Evolutionary conservation across 2,888 invertebrate genomes (phyloP).

Genomic region (Drosophila leonis): DNA sequence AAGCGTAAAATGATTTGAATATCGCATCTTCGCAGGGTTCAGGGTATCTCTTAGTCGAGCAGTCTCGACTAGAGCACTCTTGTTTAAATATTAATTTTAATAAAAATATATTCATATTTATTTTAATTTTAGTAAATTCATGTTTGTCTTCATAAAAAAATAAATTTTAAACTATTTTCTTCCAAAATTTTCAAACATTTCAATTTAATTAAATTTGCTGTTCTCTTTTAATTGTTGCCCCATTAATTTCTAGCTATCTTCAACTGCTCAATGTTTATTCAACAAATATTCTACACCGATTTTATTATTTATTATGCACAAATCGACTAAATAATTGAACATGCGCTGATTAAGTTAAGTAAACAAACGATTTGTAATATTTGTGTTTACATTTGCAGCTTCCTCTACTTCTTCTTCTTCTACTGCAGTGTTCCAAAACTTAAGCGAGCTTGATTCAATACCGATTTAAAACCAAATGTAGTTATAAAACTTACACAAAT

Average conservation of each 20-base stretch:
- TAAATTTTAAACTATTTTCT: background rate
- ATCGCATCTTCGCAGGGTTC: too few relatives aligned
- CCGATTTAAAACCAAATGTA: background rate
- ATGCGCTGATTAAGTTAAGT: conserved; percentile 49
- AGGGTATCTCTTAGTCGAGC: too few relatives aligned
- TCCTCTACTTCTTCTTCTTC: background rate
- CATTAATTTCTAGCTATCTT: background rate
- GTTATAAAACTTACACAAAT: conserved; percentile 16
- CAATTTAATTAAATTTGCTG: background rate
- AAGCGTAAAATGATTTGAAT: too few relatives aligned
- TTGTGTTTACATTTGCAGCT: conserved; percentile 17
- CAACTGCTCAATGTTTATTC: conserved; percentile 8
- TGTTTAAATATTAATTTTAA: too few relatives aligned
- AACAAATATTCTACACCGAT: conserved; percentile 47
- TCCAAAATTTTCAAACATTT: background rate
- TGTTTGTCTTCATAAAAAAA: too few relatives aligned
- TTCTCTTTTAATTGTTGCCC: background rate
- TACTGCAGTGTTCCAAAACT: conserved; percentile 2
- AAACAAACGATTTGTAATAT: conserved; percentile 21
- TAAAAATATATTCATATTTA: too few relatives aligned
- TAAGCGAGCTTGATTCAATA: conserved; percentile 42
- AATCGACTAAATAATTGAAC: conserved; percentile 42
- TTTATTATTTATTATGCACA: conserved; percentile 21
- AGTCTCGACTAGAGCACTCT: too few relatives aligned
- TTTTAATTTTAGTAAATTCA: background rate